A percentile compares a stretch with the other conserved stretches of the same genome.
phyloP scores from a whole-genome alignment of 2,113 vertebrate genomes.

The Holacanthus passer region DNA sequence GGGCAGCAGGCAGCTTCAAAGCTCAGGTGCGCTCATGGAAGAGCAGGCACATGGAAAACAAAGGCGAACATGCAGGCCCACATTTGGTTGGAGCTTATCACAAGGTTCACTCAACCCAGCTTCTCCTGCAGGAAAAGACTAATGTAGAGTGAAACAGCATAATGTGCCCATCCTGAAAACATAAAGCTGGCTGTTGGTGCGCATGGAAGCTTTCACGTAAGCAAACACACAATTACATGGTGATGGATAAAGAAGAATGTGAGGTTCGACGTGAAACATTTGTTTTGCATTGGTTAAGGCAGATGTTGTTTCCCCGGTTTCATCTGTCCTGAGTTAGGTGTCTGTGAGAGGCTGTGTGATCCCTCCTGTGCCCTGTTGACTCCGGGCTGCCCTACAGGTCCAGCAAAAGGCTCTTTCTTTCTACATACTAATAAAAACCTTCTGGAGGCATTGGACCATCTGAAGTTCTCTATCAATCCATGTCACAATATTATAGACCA shows the following conservation, averaged over 20 bases:
- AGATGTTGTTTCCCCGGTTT: constrained; percentile 61
- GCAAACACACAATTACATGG: constrained; percentile 3
- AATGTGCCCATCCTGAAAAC: constrained; percentile 59
- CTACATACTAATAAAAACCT: constrained; percentile 75
- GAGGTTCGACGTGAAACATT: constrained; percentile 36
- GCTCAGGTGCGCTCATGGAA: constrained; percentile 86
- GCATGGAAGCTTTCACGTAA: constrained; percentile 32
- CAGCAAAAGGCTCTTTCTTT: constrained; percentile 69
- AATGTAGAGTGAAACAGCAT: constrained; percentile 78
- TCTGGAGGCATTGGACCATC: constrained; percentile 57
- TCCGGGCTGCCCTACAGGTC: constrained; percentile 64
- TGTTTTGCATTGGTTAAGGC: constrained; percentile 27
- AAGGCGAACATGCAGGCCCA: constrained; percentile 70
- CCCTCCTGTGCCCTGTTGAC: constrained; percentile 76
- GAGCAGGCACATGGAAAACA: constrained; percentile 82
- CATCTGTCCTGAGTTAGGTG: constrained; percentile 80
- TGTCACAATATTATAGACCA: constrained; percentile 6
- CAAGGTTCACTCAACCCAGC: constrained; percentile 73
- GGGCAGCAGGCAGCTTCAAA: constrained; percentile 70
- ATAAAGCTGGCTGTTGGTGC: constrained; percentile 39
- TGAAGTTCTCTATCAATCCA: constrained; percentile 42
- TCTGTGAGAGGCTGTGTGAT: constrained; percentile 61
- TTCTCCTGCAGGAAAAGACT: constrained; percentile 71
- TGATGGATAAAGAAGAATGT: constrained; percentile 30
- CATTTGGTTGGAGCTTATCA: constrained; percentile 71